These are phyloP conservation scores for Heloderma charlesbogerti DNA, from an alignment of 2,113 vertebrate species.

Conservation along the genomic window DNA sequence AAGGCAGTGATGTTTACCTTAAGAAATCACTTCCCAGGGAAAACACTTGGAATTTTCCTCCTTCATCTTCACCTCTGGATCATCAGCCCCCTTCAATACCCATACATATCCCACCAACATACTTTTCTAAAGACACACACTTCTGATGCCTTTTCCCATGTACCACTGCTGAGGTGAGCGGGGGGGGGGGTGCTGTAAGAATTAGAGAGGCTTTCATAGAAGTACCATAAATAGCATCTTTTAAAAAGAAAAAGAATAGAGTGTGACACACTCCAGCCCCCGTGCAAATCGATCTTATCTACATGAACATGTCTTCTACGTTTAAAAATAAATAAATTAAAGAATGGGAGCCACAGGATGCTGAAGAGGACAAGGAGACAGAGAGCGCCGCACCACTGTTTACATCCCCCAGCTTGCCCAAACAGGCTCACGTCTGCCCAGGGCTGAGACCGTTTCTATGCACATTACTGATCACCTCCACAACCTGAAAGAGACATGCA, in stretches of 20 bases:
- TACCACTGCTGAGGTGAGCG: no score
- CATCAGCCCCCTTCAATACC: background rate
- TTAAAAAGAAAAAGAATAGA: rapidly evolving
- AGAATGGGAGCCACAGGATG: conserved; percentile 26
- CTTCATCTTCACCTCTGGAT: conserved; percentile 13
- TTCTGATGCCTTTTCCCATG: background rate
- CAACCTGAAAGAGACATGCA: conserved; percentile 23
- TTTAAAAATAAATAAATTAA: background rate
- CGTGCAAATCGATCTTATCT: background rate
- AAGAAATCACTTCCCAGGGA: conserved; percentile 64
- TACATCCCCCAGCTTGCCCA: conserved; percentile 63
- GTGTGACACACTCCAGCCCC: rapidly evolving
- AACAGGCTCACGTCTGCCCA: background rate
- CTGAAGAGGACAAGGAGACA: conserved; percentile 23
- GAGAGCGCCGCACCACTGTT: conserved; percentile 54
- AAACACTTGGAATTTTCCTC: conserved; percentile 43
- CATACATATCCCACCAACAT: conserved; percentile 28
- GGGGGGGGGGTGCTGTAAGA: background rate
- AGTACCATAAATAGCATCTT: background rate
- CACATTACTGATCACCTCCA: conserved; percentile 30
- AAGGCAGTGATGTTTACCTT: conserved; percentile 25
- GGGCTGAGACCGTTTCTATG: conserved; percentile 8
- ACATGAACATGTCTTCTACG: background rate
- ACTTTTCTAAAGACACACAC: conserved; percentile 10
- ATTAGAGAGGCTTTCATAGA: background rate